Percentiles rank a stretch among this genome's conserved stretches.
phyloP scores from a whole-genome alignment of 2,113 vertebrate genomes.

The Percina caprodes region DNA sequence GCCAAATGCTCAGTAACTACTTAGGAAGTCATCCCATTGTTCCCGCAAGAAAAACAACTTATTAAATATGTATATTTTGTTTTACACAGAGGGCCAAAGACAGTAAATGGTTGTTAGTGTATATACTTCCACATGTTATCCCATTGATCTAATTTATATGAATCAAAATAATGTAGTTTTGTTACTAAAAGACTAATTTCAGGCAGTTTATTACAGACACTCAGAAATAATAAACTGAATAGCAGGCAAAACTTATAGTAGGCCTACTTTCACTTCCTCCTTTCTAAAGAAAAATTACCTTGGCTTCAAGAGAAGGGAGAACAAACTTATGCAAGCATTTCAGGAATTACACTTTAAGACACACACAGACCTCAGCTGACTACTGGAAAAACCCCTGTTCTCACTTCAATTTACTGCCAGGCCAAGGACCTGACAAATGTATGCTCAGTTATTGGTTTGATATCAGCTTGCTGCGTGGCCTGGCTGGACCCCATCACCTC shows the following conservation, averaged over 20 bases:
- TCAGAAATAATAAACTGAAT: slow-evolving; percentile 55
- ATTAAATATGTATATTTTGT: slow-evolving; percentile 35
- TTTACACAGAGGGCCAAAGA: background rate
- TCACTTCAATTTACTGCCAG: slow-evolving; percentile 62
- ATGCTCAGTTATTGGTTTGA: slow-evolving; percentile 39
- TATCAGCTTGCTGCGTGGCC: slow-evolving; percentile 34
- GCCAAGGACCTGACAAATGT: slow-evolving; percentile 52
- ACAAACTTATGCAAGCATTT: slow-evolving; percentile 79
- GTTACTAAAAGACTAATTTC: background rate
- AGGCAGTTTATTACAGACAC: background rate
- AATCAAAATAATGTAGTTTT: background rate
- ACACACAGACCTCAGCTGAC: slow-evolving; percentile 68
- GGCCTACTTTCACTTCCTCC: slow-evolving; percentile 68
- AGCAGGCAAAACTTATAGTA: slow-evolving; percentile 48
- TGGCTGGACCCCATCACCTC: slow-evolving; percentile 39
- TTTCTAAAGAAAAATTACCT: slow-evolving; percentile 45
- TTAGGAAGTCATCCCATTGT: slow-evolving; percentile 49
- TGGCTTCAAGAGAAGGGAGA: slow-evolving; percentile 49
- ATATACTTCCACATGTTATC: slow-evolving; percentile 6
- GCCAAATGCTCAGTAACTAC: slow-evolving; percentile 60
- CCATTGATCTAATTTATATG: background rate
- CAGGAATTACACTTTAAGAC: slow-evolving; percentile 73
- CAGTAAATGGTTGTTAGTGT: background rate
- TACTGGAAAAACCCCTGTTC: slow-evolving; percentile 67
- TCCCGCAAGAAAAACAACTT: slow-evolving; percentile 26